Base-by-base conservation (phyloP, 2,113 vertebrate species). In the Baryphthengus martii region DNA sequence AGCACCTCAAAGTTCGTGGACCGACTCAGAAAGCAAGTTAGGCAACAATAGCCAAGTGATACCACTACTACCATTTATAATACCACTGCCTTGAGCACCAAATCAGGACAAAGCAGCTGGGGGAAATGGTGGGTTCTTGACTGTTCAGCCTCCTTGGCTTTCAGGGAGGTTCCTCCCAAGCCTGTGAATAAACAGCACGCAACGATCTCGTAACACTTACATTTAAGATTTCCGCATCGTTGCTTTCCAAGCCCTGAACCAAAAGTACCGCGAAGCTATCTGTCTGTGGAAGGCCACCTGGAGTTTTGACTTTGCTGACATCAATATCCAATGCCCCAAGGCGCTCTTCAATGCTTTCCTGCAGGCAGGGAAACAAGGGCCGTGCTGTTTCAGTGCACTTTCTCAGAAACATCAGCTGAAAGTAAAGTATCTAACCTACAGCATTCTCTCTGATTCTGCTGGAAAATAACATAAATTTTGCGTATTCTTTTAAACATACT, bases 201-300 rank as follows among this genome's bases (percentile, higher is more conserved):
- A 39, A n/a, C 8, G 16, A 66, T 24, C 35, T 14, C 26, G 6
- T 28, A 95, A 78, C 77, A 97, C 99, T 98, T 98, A 99, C 99
- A 85, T 99, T 99, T 90, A 99, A 94, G 95, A 99, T 99, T 88
- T 95, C 97, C 20, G 96, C 17, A 24, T 99, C 99, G 1, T 98
- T 98, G 96, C 99, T 99, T 98, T 99, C 99, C 97, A 99, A 97
- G 33, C 99, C 99, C 86, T 99, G 99, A 24, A 99, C 98, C 55
- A 99, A 96, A 83, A 99, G 98, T 65, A 99, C 98, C 0, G 99
- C 98, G 37, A 98, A 99, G 92, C 98, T 99, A 85, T 99, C 99
- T 0, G 98, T 99, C 96, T 99, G 99, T 13, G 98, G 98, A 72
- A 98, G 96, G 17, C 93, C 95, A 13, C 96, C 98, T 73, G 98